Conservation (phyloP, 1,140 invertebrate genomes). For the Neodiprion lecontei region DNA sequence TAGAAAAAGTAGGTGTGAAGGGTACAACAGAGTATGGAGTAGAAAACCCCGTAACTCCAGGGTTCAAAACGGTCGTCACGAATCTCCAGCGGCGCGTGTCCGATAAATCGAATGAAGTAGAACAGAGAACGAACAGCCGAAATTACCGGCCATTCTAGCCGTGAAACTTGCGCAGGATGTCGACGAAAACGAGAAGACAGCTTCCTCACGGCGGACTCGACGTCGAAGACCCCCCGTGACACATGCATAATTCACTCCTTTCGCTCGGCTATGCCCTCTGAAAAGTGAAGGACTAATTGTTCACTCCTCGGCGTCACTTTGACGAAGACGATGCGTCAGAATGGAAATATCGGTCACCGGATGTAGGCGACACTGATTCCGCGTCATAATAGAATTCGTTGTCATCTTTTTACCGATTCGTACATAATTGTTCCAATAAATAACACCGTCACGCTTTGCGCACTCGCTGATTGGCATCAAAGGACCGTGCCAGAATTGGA, state of each 20-base stretch:
- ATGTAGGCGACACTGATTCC: too few relatives aligned
- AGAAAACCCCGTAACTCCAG: background rate
- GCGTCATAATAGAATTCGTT: too few relatives aligned
- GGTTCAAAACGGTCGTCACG: background rate
- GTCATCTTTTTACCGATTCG: too few relatives aligned
- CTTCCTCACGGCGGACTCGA: background rate
- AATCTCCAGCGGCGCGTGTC: background rate
- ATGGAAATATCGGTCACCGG: too few relatives aligned
- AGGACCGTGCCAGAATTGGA: too few relatives aligned
- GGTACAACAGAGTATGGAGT: background rate
- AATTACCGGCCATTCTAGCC: background rate
- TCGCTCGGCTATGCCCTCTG: too few relatives aligned
- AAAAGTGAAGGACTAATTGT: too few relatives aligned
- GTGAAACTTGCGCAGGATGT: background rate
- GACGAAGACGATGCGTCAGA: too few relatives aligned
- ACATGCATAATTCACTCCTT: background rate
- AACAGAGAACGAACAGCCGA: background rate
- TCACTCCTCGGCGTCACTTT: too few relatives aligned
- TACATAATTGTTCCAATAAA: too few relatives aligned
- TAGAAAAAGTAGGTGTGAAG: background rate
- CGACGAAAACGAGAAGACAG: background rate
- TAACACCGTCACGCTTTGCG: too few relatives aligned
- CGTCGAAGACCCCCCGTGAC: background rate
- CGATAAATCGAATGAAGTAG: background rate
- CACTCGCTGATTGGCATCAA: too few relatives aligned